These are phyloP conservation scores for Athene cunicularia DNA, from an alignment of 2,113 vertebrate species.

Conservation along the genomic window DNA sequence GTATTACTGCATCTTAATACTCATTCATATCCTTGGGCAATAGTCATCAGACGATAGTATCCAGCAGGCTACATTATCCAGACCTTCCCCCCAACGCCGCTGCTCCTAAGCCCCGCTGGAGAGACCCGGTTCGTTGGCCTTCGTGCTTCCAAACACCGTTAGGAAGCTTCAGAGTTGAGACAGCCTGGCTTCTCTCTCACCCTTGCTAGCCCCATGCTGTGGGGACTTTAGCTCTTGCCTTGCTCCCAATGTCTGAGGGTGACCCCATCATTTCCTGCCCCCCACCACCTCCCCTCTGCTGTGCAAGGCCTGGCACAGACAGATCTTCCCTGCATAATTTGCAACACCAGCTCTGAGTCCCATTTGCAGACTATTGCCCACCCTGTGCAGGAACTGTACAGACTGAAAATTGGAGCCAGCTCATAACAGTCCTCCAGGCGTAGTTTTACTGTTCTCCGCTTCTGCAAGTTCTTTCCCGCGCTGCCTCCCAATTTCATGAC, in stretches of 20 bases:
- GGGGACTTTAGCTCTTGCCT: not conserved
- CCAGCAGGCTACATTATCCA: not conserved
- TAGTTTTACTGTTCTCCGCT: not conserved
- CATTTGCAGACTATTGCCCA: not conserved
- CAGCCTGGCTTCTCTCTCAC: not conserved
- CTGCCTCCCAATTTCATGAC: not conserved
- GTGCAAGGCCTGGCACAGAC: not conserved
- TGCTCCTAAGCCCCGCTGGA: not conserved
- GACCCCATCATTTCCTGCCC: not conserved
- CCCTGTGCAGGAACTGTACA: not conserved
- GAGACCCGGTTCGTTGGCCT: not conserved
- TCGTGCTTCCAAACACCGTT: not conserved
- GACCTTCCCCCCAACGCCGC: not conserved
- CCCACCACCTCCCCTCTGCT: not conserved
- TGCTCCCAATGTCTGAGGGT: fast-evolving
- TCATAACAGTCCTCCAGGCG: not conserved
- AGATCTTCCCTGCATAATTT: fast-evolving
- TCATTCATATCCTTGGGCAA: not conserved
- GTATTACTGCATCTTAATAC: not conserved
- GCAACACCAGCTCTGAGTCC: not conserved
- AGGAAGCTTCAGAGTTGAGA: not conserved
- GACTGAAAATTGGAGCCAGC: not conserved
- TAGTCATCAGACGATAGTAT: not conserved
- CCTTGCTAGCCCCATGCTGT: not conserved
- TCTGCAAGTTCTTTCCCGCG: not conserved